Percentiles rank a stretch among this genome's conserved stretches.
phyloP scores from a whole-genome alignment of 2,113 vertebrate species.

The Indri indri region DNA sequence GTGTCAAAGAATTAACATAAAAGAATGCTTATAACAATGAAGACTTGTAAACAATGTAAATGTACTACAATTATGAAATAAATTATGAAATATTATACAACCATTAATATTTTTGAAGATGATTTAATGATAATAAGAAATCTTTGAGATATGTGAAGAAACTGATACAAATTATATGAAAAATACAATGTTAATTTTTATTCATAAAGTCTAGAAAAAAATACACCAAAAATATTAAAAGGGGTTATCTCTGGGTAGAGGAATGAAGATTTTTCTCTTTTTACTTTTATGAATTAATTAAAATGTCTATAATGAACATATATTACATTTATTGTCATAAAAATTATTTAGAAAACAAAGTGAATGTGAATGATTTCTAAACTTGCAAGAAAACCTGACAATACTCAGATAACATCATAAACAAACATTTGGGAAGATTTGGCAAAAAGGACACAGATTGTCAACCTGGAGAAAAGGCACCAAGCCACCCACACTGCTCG shows the following conservation, averaged over 20 bases:
- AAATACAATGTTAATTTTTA: conserved; percentile 11
- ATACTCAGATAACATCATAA: not conserved
- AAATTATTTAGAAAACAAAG: conserved; percentile 23
- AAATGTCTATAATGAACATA: not conserved
- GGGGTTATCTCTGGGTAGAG: not conserved
- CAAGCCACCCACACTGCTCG: not conserved
- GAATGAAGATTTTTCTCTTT: conserved; percentile 24
- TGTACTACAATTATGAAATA: not conserved
- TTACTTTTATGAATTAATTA: not conserved
- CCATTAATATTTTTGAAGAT: not conserved
- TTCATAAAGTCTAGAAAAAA: not conserved
- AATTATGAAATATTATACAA: not conserved
- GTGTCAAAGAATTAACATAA: not conserved
- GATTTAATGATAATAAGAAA: not conserved
- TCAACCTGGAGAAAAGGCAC: not conserved
- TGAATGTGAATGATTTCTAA: not conserved
- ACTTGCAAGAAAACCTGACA: not conserved
- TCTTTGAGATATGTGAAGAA: not conserved
- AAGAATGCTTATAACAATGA: not conserved
- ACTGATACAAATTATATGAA: not conserved
- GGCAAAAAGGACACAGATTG: not conserved
- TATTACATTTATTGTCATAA: not conserved
- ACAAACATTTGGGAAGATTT: not conserved
- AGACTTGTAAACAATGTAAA: not conserved
- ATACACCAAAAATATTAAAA: not conserved